Conservation (phyloP, 2,113 vertebrate species). For the Nesospiza acunhae region DNA sequence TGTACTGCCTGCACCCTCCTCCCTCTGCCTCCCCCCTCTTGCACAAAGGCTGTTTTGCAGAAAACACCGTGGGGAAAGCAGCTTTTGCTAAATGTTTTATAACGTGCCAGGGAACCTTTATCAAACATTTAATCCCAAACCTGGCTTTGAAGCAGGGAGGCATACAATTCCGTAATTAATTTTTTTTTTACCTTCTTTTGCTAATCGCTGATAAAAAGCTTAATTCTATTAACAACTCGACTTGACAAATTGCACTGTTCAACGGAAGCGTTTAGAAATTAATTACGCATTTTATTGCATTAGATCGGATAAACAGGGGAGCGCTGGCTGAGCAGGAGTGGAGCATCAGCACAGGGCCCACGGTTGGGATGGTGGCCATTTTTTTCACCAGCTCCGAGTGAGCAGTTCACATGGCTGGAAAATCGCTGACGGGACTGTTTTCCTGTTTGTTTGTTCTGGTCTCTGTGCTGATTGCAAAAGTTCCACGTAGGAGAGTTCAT, state of each 20-base stretch:
- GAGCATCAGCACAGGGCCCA: constrained; percentile 24
- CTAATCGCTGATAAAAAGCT: constrained; percentile 89
- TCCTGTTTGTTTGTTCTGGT: constrained; percentile 56
- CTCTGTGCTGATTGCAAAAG: constrained; percentile 63
- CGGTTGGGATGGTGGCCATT: not conserved
- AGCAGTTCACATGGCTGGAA: not conserved
- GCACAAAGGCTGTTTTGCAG: constrained; percentile 58
- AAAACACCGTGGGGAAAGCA: constrained; percentile 63
- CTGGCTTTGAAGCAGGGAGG: constrained; percentile 84
- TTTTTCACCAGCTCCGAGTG: not conserved
- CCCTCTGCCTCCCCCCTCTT: not conserved
- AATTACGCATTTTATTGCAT: constrained; percentile 88
- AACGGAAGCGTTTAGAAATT: constrained; percentile 86
- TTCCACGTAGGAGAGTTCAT: constrained; percentile 59
- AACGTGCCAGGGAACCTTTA: constrained; percentile 80
- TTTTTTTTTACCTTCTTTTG: constrained; percentile 85
- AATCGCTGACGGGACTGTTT: constrained; percentile 43
- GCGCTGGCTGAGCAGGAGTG: constrained; percentile 35
- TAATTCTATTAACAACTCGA: constrained; percentile 87
- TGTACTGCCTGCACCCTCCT: not conserved
- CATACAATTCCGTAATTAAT: constrained; percentile 86
- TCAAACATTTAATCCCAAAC: constrained; percentile 85
- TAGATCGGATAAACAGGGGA: constrained; percentile 83
- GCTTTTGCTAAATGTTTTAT: constrained; percentile 80
- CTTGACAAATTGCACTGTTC: constrained; percentile 87